Percentiles rank a stretch among this genome's conserved stretches.
Evolutionary conservation across 2,888 invertebrate genomes (phyloP).

Genomic region (Leptinotarsa juncta): DNA sequence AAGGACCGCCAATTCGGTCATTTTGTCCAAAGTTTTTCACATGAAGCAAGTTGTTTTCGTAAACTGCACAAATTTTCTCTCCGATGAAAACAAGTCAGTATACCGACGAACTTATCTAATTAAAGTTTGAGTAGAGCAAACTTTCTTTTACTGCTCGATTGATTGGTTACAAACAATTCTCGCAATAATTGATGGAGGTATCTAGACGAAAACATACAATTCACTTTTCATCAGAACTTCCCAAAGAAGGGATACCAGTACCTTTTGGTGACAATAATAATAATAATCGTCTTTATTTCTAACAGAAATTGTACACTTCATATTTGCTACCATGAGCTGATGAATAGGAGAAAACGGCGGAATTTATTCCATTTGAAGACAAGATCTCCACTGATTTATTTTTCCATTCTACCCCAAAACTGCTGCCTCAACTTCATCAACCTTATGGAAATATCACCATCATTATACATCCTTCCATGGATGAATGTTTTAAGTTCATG

Average conservation of each 20-base stretch:
- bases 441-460: too few species aligned
- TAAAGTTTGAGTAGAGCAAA: constrained; percentile 39
- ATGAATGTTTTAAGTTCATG: too few species aligned
- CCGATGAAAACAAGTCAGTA: constrained; percentile 47
- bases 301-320: too few species aligned
- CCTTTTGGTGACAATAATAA: background rate
- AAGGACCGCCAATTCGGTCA: background rate
- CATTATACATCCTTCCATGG: too few species aligned
- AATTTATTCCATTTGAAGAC: too few species aligned
- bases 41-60: constrained; percentile 42
- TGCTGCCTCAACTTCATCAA: too few species aligned
- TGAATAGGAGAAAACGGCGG: too few species aligned
- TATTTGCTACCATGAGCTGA: too few species aligned
- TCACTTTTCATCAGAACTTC: background rate
- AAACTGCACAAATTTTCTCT: constrained; percentile 42
- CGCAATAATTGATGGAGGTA: constrained; percentile 17
- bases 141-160: constrained; percentile 30
- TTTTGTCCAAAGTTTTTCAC: constrained; percentile 13
- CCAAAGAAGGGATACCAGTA: background rate
- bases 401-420: too few species aligned
- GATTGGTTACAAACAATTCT: constrained; percentile 22
- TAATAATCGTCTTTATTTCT: too few species aligned
- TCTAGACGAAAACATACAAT: constrained; percentile 22
- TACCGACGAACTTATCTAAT: constrained; percentile 48
- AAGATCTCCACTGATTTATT: too few species aligned